Evolutionary conservation across 2,888 invertebrate genomes (phyloP), one percentile per base, ranked within the genome.

Genomic region (Philonicus albiceps): DNA sequence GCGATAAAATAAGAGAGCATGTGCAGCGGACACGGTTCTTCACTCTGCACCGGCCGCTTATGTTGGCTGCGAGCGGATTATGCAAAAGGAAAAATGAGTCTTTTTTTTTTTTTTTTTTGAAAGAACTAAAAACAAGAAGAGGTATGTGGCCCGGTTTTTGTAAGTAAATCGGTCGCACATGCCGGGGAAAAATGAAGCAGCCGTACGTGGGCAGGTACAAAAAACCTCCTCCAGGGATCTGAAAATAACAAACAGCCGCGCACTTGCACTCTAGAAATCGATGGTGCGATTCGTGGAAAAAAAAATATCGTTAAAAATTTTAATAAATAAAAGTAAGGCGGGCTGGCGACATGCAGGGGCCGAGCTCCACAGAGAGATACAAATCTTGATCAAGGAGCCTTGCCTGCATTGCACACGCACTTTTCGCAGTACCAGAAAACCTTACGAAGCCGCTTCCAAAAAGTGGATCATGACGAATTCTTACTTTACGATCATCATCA

Each of bases 121-220:
- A 64, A 64, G 64, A 64, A 64, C 22, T 64, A 27, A 64, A 64
- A 22, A 64, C 64, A 64, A 64, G 64, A 64, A 64, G 22, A 84
- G 40, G 43, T 43, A 84, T 73, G 73, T 84, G 84, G 84, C 73
- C 73, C 84, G 72, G 72, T 84, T 72, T 73, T 72, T 84, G 34
- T 84, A 72, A 84, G 84, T 37, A 84, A 81, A 81, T 81, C 81
- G 81, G 55, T 81, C 81, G 81, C 81, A 31, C 31, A 81, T 81
- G 55, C 34, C 30, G 55, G 16, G 30, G 34, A 64, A 81, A 81
- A 55, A 81, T 55, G 27, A 81, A 81, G n/a, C 81, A 81, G 55
- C 34, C 55, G 19, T 5, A 81, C 34, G 81, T 81, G 55, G 81
- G 55, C 81, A 81, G 49, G 30, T 55, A 34, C 19, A 49, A n/a